Conservation (phyloP, 2,113 vertebrate species). For the Pyxicephalus adspersus region DNA sequence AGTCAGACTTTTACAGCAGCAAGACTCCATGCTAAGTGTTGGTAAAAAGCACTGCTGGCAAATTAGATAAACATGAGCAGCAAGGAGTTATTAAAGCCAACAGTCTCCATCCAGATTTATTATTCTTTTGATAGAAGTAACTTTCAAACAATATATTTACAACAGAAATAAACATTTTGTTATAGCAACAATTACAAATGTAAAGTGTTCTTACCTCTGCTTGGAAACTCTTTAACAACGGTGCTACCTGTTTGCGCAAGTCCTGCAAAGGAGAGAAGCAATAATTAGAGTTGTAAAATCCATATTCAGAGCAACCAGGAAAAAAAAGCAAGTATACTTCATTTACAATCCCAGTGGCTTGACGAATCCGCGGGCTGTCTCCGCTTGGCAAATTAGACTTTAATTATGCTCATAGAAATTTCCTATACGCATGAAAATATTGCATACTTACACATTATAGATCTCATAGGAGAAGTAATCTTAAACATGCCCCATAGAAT, state of each 20-base stretch:
- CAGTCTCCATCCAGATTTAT: no score
- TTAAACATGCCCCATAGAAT: conserved; percentile 47
- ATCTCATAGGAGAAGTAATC: conserved; percentile 46
- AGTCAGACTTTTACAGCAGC: no score
- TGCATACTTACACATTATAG: conserved; percentile 21
- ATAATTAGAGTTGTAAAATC: conserved; percentile 6
- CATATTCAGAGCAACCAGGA: neutral
- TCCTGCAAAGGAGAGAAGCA: conserved; percentile 78
- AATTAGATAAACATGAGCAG: no score
- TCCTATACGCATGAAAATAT: conserved; percentile 19
- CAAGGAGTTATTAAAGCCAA: no score
- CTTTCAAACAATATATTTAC: no score
- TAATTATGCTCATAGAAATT: neutral
- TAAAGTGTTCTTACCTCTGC: conserved; percentile 86
- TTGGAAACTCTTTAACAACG: conserved; percentile 98
- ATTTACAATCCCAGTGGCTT: neutral
- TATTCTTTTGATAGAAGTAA: no score
- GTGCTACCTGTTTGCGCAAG: conserved; percentile 97
- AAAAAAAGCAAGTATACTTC: neutral
- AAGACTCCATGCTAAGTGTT: no score
- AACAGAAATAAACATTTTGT: conserved; percentile 19
- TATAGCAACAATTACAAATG: neutral
- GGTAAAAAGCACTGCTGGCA: no score
- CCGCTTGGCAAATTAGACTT: conserved; percentile 4
- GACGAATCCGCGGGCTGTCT: neutral